Base-by-base conservation (phyloP, 1,140 invertebrate species). In the Aplysia californica region DNA sequence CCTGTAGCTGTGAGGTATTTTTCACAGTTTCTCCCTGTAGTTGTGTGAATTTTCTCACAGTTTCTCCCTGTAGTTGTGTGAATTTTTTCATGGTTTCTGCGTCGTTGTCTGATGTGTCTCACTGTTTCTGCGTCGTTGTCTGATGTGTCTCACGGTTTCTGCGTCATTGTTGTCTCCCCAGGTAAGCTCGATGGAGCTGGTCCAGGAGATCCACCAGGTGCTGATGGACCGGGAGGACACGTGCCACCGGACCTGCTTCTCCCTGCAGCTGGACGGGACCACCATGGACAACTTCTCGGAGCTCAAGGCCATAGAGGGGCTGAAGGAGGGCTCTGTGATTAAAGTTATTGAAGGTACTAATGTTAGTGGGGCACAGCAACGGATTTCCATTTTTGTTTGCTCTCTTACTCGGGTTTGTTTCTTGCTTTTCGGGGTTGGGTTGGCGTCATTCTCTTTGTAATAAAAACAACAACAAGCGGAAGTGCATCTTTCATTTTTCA, bases 151-250 rank as follows among this genome's bases (percentile, higher is more conserved):
- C n/a, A n/a, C n/a, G n/a, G n/a, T n/a, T n/a, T n/a, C n/a, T n/a
- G n/a, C n/a, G n/a, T n/a, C n/a, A n/a, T n/a, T n/a, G n/a, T 44
- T 38, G 29, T 23, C 65, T 56, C 21, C 87, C 38, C 80, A 95
- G 94, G 96, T 99, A 1, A 98, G 96, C 20, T 97, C 96, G 86
- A 97, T 98, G 95, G 98, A 99, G 89, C 90, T 99, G 50, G 97
- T 99, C 0, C 98, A 99, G 92, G 98, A 99, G 92, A 98, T 99
- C 67, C 97, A 99, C 89, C 97, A 99, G 90, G 91, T 99, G 66
- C 90, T 99, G 10, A 98, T 99, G 96, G 98, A 99, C 87, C 92
- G 97, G 39, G 97, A 99, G 89, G 97, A 99, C 86, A 98, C 97
- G 0, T 99, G 98, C 86, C 97, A 99, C 96, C 26, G 97, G 33